These are phyloP conservation scores for Siphlonurus alternatus DNA, from an alignment of 2,888 invertebrate species.

Conservation along the genomic window DNA sequence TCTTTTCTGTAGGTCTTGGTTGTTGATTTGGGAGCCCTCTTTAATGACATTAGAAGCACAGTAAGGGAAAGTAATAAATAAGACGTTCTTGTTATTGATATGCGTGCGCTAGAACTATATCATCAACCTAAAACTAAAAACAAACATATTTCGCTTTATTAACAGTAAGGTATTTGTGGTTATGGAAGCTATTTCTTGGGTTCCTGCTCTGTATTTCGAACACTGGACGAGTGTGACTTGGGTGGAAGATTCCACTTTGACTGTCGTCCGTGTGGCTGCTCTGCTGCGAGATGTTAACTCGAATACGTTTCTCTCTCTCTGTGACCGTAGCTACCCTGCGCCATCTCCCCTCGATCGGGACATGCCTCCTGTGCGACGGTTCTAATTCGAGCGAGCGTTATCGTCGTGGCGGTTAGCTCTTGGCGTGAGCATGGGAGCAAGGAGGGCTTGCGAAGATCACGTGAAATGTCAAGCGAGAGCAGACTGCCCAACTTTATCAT, in stretches of 20 bases:
- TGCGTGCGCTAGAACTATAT: not conserved
- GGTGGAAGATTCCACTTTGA: not conserved
- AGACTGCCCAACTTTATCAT: not conserved
- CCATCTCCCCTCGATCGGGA: conserved; percentile 10
- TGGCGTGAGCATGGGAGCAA: not conserved
- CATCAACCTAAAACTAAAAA: too few relatives aligned
- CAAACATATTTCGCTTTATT: not conserved
- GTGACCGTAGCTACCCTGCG: conserved; percentile 10
- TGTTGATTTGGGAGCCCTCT: conserved; percentile 4
- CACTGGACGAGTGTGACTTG: not conserved
- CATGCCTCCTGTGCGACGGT: conserved; percentile 9
- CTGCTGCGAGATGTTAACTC: conserved; percentile 6
- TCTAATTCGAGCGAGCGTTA: not conserved
- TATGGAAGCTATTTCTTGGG: not conserved
- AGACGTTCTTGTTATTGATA: too few relatives aligned
- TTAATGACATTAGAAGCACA: not conserved
- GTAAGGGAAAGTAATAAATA: too few relatives aligned
- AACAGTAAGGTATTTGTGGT: not conserved
- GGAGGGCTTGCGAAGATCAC: not conserved
- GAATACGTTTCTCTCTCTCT: conserved; percentile 6
- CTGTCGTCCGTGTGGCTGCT: conserved; percentile 4
- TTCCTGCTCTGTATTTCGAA: not conserved
- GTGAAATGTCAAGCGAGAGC: not conserved
- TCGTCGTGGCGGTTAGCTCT: not conserved
- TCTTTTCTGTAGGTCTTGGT: conserved; percentile 5